phyloP scores from a whole-genome alignment of 2,888 invertebrate genomes.

The Clunio marinus region DNA sequence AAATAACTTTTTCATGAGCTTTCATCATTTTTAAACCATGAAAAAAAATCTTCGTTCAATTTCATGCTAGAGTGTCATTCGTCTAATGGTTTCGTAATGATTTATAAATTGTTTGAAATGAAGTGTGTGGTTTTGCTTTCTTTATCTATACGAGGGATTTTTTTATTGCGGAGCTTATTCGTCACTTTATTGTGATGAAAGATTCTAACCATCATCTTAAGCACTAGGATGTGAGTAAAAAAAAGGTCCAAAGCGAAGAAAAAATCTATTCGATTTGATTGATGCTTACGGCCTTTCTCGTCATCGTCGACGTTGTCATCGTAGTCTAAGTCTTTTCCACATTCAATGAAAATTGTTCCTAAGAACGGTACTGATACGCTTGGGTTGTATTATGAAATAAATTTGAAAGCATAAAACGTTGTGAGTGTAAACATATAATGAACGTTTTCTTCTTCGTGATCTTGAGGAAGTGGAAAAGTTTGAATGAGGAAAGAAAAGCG shows the following conservation, averaged over 20 bases:
- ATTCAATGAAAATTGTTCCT: not conserved
- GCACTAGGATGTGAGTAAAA: not conserved
- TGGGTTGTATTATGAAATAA: not conserved
- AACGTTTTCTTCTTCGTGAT: not conserved
- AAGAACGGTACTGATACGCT: not conserved
- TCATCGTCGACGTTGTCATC: not conserved
- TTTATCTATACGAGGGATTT: not conserved
- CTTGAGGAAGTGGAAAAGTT: not conserved
- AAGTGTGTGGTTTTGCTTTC: conserved; percentile 25
- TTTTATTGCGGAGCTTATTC: not conserved
- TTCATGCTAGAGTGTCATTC: conserved; percentile 27
- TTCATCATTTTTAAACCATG: not conserved
- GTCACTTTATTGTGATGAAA: conserved; percentile 24
- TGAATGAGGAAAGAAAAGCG: not conserved
- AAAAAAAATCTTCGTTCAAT: not conserved
- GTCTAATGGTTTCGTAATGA: conserved; percentile 28
- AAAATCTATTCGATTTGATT: conserved; percentile 34
- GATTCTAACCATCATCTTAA: not conserved
- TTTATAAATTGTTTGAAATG: conserved; percentile 37
- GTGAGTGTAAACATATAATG: not conserved
- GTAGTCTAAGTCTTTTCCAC: not conserved
- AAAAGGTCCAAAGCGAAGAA: not conserved
- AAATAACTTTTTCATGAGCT: conserved; percentile 2
- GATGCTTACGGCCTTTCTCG: conserved; percentile 23
- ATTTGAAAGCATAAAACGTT: not conserved